Evolutionary conservation across 2,797 vertebrate species (phyloP), one percentile per base, ranked within the genome.

Genomic region (Smutsia gigantea): DNA sequence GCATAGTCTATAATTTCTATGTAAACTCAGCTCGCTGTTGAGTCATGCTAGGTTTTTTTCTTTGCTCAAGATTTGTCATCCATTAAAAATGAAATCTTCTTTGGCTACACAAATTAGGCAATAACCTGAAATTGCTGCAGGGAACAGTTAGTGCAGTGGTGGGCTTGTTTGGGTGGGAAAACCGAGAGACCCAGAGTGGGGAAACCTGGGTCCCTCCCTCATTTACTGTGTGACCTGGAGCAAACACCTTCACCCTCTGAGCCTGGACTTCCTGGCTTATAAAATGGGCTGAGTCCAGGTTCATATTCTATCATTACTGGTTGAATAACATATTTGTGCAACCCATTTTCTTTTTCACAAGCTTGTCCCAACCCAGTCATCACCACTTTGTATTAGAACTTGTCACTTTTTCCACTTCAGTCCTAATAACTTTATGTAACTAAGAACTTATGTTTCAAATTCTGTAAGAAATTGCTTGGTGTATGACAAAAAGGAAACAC

Each of bases 1-100:
- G 11, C 34, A 31, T n/a, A 86, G 37, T 27, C 94, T 96, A 2
- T 87, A 96, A 97, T 96, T 97, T 91, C 55, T 64, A 6, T 91
- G 91, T 81, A 92, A 88, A 53, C 15, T 87, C 82, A 90, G 87
- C 39, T 81, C 55, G 68, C 66, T 74, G 71, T 87, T 85, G 87
- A 90, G 61, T 93, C 69, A 75, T 55, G 37, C 64, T 90, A 7
- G n/a, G 53, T 74, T 92, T 57, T 49, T 90, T 88, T 81, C 77
- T 92, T 66, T 93, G 78, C n/a, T 78, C 64, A 90, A 92, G 61
- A 92, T 91, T 66, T 90, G 61, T 84, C 87, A 93, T 19, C 4
- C 14, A 69, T 46, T 61, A 92, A 25, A 84, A 59, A 51, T 12
- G n/a, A 39, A 37, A 57, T 37, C 12, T 7, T 59, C 39, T 34